phyloP scores from a whole-genome alignment of 2,113 vertebrate species.

The Cochlearius cochlearius region DNA sequence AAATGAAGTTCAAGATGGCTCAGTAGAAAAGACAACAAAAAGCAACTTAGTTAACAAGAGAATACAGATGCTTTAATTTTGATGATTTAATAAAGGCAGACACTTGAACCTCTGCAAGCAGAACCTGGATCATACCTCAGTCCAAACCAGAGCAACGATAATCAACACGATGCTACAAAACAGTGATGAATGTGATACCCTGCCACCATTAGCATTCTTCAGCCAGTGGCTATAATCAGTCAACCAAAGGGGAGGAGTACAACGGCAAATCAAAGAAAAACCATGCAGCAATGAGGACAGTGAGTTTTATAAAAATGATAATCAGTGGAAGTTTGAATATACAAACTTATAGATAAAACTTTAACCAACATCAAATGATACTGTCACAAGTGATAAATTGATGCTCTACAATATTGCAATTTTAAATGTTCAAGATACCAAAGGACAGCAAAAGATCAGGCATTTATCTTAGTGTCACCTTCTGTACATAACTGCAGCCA shows the following conservation, averaged over 20 bases:
- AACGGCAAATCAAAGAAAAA: accelerated
- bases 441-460: background rate
- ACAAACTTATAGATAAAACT: background rate
- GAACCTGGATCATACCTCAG: background rate
- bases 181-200: background rate
- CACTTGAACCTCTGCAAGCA: background rate
- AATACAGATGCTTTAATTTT: background rate
- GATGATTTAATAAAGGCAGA: background rate
- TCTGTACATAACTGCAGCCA: background rate
- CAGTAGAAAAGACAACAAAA: background rate
- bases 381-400: background rate
- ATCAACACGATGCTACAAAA: background rate
- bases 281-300: background rate
- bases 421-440: background rate
- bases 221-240: background rate
- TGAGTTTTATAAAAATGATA: background rate
- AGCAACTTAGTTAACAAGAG: background rate
- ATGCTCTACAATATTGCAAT: background rate
- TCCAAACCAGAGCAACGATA: background rate
- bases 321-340: background rate
- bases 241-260: background rate
- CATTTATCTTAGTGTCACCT: background rate
- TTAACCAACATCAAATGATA: background rate
- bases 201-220: background rate
- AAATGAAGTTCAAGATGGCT: background rate